phyloP scores from a whole-genome alignment of 2,888 invertebrate species.

The Bugula neritina region DNA sequence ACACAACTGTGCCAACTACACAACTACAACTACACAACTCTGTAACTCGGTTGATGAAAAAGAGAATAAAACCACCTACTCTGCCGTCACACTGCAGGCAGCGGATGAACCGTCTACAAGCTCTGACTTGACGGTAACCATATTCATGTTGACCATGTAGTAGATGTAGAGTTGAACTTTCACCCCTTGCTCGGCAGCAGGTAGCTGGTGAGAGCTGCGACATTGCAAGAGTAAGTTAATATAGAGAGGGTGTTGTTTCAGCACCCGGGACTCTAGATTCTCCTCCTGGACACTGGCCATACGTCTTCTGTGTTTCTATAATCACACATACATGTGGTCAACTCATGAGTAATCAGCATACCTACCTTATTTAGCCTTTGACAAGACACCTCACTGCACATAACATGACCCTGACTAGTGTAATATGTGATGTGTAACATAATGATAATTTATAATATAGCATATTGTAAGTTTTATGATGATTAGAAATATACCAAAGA shows the following conservation, averaged over 20 bases:
- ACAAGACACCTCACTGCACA: too few relatives aligned
- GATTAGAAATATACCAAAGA: too few relatives aligned
- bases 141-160: slow-evolving; percentile 66
- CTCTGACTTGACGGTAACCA: slow-evolving; percentile 64
- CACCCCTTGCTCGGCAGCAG: background rate
- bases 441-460: too few relatives aligned
- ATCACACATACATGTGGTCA: too few relatives aligned
- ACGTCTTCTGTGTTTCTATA: slow-evolving; percentile 34
- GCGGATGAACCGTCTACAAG: slow-evolving; percentile 35
- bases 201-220: slow-evolving; percentile 41
- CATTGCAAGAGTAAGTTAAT: slow-evolving; percentile 63
- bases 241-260: slow-evolving; percentile 68
- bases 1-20: too few relatives aligned
- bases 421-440: too few relatives aligned
- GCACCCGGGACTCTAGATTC: slow-evolving; percentile 51
- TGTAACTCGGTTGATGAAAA: too few relatives aligned
- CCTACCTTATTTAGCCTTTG: too few relatives aligned
- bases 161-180: slow-evolving; percentile 55
- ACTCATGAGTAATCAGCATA: too few relatives aligned
- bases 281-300: slow-evolving; percentile 45
- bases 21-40: too few relatives aligned
- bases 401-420: too few relatives aligned
- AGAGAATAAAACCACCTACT: slow-evolving; percentile 39
- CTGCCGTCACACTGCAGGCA: slow-evolving; percentile 40
- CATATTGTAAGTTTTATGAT: too few relatives aligned